Base-by-base conservation (phyloP, 2,797 vertebrate genomes). In the Muscicapa comitata region DNA sequence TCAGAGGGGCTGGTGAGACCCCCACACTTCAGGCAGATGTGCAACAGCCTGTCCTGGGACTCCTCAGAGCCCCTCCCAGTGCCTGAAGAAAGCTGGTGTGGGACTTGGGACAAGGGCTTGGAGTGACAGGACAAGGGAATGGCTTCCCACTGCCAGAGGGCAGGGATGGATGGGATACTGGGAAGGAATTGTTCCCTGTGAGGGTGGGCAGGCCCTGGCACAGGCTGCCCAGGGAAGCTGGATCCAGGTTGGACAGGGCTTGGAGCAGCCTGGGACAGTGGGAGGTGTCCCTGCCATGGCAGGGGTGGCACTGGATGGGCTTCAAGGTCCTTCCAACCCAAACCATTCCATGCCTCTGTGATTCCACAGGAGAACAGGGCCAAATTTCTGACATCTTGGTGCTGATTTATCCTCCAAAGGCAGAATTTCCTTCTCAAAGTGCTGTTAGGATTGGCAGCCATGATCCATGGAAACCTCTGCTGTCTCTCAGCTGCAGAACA, bases 151-250 rank as follows among this genome's bases (percentile, higher is more conserved):
- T 55, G 18, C 3, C 18, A 48, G 35, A 57, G 23, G 33, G 18
- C 31, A 61, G 26, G 31, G 26, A 0, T 8, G 1, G 21, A 19
- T 31, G 33, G 38, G 25, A 54, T 11, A 31, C 1, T 40, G 33
- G 21, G 35, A 47, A 21, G 43, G 43, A 43, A 43, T 43, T 43
- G 43, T 11, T 43, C 43, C 20, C 43, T 43, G 8, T 0, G 7
- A 67, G 17, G 53, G 9, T 45, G 38, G 1, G 0, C 0, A 45
- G 17, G 29, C 14, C 45, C 61, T 59, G 53, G 67, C 43, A 43
- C 31, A 47, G 33, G 29, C 5, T 53, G 17, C 8, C 17, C 68
- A 74, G 18, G 67, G 68, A 0, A 74, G 54, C 68, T 83, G 58
- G 35, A 81, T 61, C 26, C 48, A 55, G 62, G 40, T 0, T 81